Conservation (phyloP, 2,888 invertebrate species). For the Toxonevra muliebris region DNA sequence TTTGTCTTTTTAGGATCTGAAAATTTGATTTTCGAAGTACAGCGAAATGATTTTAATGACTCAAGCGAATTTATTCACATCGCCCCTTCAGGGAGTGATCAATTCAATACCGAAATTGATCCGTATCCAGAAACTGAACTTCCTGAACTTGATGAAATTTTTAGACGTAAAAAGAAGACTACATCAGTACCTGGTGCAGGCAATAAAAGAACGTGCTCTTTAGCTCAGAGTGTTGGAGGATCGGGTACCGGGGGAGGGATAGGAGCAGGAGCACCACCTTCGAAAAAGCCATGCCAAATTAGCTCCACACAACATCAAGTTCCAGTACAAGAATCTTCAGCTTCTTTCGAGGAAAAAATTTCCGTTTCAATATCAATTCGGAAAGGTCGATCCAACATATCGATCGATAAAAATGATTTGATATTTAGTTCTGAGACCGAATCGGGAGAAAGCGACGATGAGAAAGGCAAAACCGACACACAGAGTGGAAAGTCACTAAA, state of each 20-base stretch:
- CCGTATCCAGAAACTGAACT: slow-evolving; percentile 34
- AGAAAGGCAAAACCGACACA: neutral
- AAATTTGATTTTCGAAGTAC: slow-evolving; percentile 33
- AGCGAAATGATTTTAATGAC: slow-evolving; percentile 20
- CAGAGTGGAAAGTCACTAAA: slow-evolving; percentile 26
- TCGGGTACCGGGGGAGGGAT: neutral
- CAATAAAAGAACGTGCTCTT: slow-evolving; percentile 11
- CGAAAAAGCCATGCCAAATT: slow-evolving; percentile 18
- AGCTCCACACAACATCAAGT: neutral
- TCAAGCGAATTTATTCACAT: neutral
- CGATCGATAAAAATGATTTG: slow-evolving; percentile 12
- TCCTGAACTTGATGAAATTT: slow-evolving; percentile 34
- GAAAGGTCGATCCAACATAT: slow-evolving; percentile 24
- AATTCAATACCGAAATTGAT: slow-evolving; percentile 10
- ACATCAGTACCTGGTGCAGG: neutral
- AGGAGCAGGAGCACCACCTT: neutral
- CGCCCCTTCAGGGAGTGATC: neutral
- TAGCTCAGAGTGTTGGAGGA: neutral
- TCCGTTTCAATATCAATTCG: slow-evolving; percentile 26
- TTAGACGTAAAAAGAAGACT: slow-evolving; percentile 32
- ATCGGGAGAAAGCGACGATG: slow-evolving; percentile 20
- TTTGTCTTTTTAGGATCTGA: slow-evolving; percentile 26
- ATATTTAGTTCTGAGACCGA: slow-evolving; percentile 29
- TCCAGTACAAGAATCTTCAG: slow-evolving; percentile 22
- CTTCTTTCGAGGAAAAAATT: slow-evolving; percentile 31